Evolutionary conservation across 2,888 invertebrate genomes (phyloP), one percentile per base, ranked within the genome.

Genomic region (Glaucopsyche alexis): DNA sequence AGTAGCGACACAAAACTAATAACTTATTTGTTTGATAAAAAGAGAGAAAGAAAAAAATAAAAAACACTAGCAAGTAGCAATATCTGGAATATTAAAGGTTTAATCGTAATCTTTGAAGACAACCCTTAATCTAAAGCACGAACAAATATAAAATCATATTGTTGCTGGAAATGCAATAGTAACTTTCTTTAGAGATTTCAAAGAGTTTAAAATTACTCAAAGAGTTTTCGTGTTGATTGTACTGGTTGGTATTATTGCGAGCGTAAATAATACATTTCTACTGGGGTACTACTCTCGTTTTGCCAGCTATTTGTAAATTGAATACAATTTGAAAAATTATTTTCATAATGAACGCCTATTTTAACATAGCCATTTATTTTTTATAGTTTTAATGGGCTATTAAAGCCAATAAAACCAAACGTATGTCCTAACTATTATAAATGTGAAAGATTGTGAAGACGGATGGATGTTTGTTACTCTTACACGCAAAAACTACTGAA

Each of bases 181-280:
- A 38, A 60, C 60, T 38, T 29, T 29, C 13, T 16, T 38, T 29
- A 9, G 60, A 38, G 60, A 60, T 60, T 60, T 60, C 60, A 60
- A 60, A 60, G 60, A 60, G 60, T 60, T 60, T 29, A 38, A 60
- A 60, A 60, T 29, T 60, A 60, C 60, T 13, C 29, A 60, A 60
- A 60, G 60, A 11, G 11, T 55, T 29, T 13, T 60, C 60, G 13
- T 60, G 60, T 38, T 60, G 29, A 60, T 29, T 60, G 60, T 38
- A 19, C 60, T 55, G 55, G 19, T 60, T 13, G 29, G 29, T 29
- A 4, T 60, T 60, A 19, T 19, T 38, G 60, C 60, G 7, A 13
- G 60, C 29, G 38, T 38, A 38, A 60, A 60, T 60, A 29, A 60
- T 38, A 38, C 29, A 60, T 60, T 60, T 60, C 38, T 13, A 60